Evolutionary conservation across 1,140 invertebrate genomes (phyloP).

Genomic region (Bombus superbus): DNA sequence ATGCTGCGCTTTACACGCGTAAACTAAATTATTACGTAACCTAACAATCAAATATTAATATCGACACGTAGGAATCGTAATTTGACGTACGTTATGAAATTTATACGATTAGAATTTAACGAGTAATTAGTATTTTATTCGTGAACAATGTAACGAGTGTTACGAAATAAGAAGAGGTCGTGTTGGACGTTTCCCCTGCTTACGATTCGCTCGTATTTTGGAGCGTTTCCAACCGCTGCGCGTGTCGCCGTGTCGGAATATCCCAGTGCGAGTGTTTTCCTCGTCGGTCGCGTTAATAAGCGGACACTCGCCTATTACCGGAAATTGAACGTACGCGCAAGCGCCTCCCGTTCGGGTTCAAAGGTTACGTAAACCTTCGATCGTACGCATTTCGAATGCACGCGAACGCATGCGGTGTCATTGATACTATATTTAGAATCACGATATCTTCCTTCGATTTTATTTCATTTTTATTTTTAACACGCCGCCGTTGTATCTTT

Average conservation of each 20-base stretch:
- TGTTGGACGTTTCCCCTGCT: background rate
- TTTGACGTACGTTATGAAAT: background rate
- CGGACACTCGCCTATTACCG: slow-evolving; percentile 44
- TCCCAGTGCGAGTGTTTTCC: slow-evolving; percentile 23
- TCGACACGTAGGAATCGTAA: background rate
- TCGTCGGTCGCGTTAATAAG: slow-evolving; percentile 4
- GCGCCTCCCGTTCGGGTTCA: slow-evolving; percentile 59
- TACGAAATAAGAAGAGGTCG: background rate
- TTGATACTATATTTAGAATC: background rate
- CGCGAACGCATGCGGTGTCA: background rate
- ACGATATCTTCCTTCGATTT: background rate
- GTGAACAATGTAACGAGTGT: background rate
- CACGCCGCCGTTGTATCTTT: background rate
- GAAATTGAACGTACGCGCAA: slow-evolving; percentile 64
- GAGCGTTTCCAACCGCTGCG: slow-evolving; percentile 12
- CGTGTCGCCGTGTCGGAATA: background rate
- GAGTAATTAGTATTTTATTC: background rate
- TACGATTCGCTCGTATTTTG: background rate
- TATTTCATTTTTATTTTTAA: background rate
- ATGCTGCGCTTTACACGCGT: background rate
- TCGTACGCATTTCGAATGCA: slow-evolving; percentile 6
- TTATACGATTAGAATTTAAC: background rate
- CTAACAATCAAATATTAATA: background rate
- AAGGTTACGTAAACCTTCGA: slow-evolving; percentile 64
- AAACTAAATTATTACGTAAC: background rate